Conservation (phyloP, 2,797 vertebrate species). For the Babyrousa celebensis region DNA sequence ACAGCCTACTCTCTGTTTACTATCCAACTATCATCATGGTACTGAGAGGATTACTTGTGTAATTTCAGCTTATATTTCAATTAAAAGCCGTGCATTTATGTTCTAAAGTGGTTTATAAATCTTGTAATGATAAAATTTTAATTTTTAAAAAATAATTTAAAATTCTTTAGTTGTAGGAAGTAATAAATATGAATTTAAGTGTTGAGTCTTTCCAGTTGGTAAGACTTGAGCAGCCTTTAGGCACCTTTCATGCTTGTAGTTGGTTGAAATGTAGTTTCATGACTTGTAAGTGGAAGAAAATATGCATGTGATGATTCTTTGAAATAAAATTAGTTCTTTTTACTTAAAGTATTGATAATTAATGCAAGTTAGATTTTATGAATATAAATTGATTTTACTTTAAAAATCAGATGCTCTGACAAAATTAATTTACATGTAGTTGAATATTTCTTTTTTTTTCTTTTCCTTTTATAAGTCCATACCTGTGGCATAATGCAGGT, state of each 20-base stretch:
- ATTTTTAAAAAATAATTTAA: constrained; percentile 19
- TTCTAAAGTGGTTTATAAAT: constrained; percentile 49
- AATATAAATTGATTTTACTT: constrained; percentile 60
- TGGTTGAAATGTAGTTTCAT: constrained; percentile 42
- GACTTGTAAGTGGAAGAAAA: constrained; percentile 33
- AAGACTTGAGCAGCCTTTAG: constrained; percentile 13
- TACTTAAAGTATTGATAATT: constrained; percentile 50
- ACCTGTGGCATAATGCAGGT: no score
- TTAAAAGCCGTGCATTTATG: constrained; percentile 57
- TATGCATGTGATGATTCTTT: constrained; percentile 41
- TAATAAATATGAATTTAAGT: constrained; percentile 59
- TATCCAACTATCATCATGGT: not conserved
- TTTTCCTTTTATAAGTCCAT: no score
- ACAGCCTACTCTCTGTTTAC: not conserved
- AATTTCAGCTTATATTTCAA: constrained; percentile 49
- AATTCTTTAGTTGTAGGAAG: constrained; percentile 66
- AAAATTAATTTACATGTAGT: constrained; percentile 53
- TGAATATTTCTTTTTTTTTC: constrained; percentile 20
- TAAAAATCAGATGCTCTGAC: constrained; percentile 64
- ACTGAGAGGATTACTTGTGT: constrained; percentile 33
- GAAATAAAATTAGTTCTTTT: constrained; percentile 61
- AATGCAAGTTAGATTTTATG: constrained; percentile 52
- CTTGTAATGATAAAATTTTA: constrained; percentile 59
- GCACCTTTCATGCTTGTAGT: not conserved
- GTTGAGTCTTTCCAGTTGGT: constrained; percentile 42